Evolutionary conservation across 2,888 invertebrate genomes (phyloP).

Genomic region (Stenolophus ochropezus): DNA sequence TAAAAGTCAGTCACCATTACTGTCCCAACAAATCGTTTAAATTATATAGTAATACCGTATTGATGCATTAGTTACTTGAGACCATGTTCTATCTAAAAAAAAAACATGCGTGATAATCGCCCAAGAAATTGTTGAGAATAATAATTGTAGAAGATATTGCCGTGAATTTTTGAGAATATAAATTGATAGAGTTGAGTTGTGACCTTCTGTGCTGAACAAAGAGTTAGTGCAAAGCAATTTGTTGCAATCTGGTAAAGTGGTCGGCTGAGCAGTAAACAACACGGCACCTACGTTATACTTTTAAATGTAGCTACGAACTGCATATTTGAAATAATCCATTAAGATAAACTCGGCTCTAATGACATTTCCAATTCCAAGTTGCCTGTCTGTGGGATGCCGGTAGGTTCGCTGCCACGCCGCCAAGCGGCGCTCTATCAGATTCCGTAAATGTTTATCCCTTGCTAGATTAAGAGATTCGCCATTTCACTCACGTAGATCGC

Average conservation of each 20-base stretch:
- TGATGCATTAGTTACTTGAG: too few species aligned
- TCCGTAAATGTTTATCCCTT: slow-evolving; percentile 50
- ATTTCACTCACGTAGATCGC: slow-evolving; percentile 46
- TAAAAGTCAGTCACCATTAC: too few species aligned
- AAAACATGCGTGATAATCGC: background rate
- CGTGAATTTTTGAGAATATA: background rate
- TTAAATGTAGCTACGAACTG: slow-evolving; percentile 24
- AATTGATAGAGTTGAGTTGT: background rate
- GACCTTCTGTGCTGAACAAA: slow-evolving; percentile 7
- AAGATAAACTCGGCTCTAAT: slow-evolving; percentile 36
- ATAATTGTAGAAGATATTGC: background rate
- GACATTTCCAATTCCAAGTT: slow-evolving; percentile 42
- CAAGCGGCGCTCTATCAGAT: slow-evolving; percentile 52
- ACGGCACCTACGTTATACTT: slow-evolving; percentile 36
- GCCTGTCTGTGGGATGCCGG: slow-evolving; percentile 1
- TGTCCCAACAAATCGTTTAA: too few species aligned
- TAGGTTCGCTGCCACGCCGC: slow-evolving; percentile 36
- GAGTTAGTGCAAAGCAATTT: slow-evolving; percentile 25
- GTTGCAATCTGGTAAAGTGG: slow-evolving; percentile 21
- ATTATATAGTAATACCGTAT: too few species aligned
- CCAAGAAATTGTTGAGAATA: background rate
- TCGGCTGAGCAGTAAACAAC: slow-evolving; percentile 7
- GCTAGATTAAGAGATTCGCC: slow-evolving; percentile 55
- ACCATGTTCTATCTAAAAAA: too few species aligned
- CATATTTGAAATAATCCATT: slow-evolving; percentile 42